phyloP scores from a whole-genome alignment of 1,140 invertebrate species.

The Trypoxylus dichotomus region DNA sequence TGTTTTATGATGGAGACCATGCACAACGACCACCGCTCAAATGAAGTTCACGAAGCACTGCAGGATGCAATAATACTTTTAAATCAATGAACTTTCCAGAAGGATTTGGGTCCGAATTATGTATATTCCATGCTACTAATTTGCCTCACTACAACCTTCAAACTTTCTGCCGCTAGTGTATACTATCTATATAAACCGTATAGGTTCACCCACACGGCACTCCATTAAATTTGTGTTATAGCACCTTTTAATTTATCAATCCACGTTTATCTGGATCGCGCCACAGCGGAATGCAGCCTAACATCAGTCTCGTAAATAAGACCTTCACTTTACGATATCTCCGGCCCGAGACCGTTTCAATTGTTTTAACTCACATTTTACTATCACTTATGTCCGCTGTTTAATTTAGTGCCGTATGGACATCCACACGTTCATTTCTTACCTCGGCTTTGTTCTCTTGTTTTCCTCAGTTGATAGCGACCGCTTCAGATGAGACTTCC shows the following conservation, averaged over 20 bases:
- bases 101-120: not conserved
- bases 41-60: too few species aligned
- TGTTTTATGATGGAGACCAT: too few species aligned
- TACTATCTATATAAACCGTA: not conserved
- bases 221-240: slow-evolving; percentile 42
- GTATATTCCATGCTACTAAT: not conserved
- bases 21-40: too few species aligned
- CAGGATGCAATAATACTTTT: too few species aligned
- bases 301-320: slow-evolving; percentile 40
- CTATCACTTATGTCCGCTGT: slow-evolving; percentile 31
- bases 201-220: slow-evolving; percentile 37
- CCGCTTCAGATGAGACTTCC: not conserved
- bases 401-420: slow-evolving; percentile 23
- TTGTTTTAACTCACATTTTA: slow-evolving; percentile 31
- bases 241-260: slow-evolving; percentile 42
- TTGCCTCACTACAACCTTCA: not conserved
- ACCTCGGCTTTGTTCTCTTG: not conserved
- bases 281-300: slow-evolving; percentile 29
- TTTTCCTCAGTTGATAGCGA: not conserved
- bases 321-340: slow-evolving; percentile 33
- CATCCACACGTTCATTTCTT: slow-evolving; percentile 10
- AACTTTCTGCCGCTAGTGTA: not conserved
- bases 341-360: slow-evolving; percentile 24
- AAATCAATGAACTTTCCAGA: too few species aligned
- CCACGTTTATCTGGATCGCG: slow-evolving; percentile 39